Evolutionary conservation across 35 echinoderm and acorn worm genomes (phyloP), one percentile per base, ranked within the genome.

Genomic region (Ophiothrix spiculata): DNA sequence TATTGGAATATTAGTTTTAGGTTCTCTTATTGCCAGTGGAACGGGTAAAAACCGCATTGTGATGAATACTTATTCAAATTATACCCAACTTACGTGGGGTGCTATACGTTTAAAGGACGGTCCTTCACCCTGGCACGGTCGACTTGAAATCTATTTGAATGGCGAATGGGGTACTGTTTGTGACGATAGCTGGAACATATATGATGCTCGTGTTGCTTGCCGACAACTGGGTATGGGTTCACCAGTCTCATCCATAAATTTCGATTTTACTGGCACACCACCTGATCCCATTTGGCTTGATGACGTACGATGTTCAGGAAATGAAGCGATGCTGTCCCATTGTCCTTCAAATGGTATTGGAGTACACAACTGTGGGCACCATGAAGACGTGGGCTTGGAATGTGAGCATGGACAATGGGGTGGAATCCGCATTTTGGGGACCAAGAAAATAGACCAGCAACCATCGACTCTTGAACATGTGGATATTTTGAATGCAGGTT

Each of bases 261-360:
- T 15, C 3, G 60, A 69, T 15, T 69, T 69, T 69, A 69, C 10
- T n/a, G 60, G 60, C 3, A 69, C 60, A 69, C 60, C 60, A 10
- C 60, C 74, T 56, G 88, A 41, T 38, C 12, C 31, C 16, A 90
- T 90, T 35, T 90, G 38, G 37, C 64, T 90, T 35, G 88, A 90
- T 54, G 80, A 83, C 32, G 60, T 90, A n/a, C 8, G 40, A 14
- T 90, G 88, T 46, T 49, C 32, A 29, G 88, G 88, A 25, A 56
- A 29, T 6, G 88, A 90, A 79, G 4, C 80, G 19, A 76, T 12
- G 36, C n/a, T 90, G 2, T 32, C 39, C 2, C 80, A 84, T 8
- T 90, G 88, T 73, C 37, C 38, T 4, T 64, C 60, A 35, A n/a
- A 21, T 19, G 75, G 80, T 0, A 17, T 80, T 28, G 88, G 88